phyloP scores from a whole-genome alignment of 1,140 invertebrate species.

The Choristoneura fumiferana region DNA sequence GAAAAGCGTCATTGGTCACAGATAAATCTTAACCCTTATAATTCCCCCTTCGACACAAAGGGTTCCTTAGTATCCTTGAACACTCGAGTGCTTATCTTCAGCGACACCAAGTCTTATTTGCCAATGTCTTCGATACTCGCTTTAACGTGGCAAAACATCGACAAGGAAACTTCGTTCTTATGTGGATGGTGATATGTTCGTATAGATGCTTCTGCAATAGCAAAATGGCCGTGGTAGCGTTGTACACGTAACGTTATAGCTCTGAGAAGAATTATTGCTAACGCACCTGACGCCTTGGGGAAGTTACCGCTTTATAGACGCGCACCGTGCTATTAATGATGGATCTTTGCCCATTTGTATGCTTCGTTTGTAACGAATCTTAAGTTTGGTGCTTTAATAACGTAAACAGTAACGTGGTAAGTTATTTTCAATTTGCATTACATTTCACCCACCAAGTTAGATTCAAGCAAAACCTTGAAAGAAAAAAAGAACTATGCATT shows the following conservation, averaged over 20 bases:
- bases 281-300: slow-evolving; percentile 4
- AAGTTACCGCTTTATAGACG: background rate
- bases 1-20: background rate
- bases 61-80: background rate
- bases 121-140: background rate
- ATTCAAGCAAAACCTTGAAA: too few species aligned
- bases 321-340: slow-evolving; percentile 2
- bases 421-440: too few species aligned
- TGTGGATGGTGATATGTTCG: background rate
- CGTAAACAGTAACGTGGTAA: too few species aligned
- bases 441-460: too few species aligned
- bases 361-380: background rate
- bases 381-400: background rate
- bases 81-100: background rate
- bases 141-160: background rate
- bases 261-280: slow-evolving; percentile 10
- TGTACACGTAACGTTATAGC: slow-evolving; percentile 14
- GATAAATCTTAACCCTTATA: background rate
- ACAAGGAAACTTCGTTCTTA: background rate
- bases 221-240: background rate
- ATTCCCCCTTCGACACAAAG: background rate
- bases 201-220: background rate
- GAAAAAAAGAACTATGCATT: too few species aligned
- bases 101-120: slow-evolving; percentile 10
- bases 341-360: background rate